Base-by-base conservation (phyloP, 1,140 invertebrate genomes). In the Eupeodes corollae region DNA sequence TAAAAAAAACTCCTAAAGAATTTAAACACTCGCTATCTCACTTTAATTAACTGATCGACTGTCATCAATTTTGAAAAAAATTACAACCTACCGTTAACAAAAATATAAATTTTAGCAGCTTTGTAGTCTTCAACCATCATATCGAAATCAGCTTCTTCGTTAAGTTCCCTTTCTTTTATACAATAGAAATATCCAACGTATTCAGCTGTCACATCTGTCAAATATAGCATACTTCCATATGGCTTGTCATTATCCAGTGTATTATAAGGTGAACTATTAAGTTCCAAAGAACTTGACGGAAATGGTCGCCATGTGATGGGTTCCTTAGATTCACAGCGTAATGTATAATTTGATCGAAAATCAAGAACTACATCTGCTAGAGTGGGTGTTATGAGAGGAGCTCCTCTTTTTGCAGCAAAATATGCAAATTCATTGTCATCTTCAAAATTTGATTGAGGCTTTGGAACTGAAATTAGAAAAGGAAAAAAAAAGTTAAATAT, bases 141-240 rank as follows among this genome's bases (percentile, higher is more conserved):
- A 30, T 69, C 51, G 3, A 65, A 45, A 14, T 69, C 43, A 11
- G 56, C 58, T 42, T 59, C 66, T 2, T 52, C 53, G 52, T 54
- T 40, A 62, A 54, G 44, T 63, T 54, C 71, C 6, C 52, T 49
- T 8, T 45, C 52, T 46, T 75, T 74, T 13, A 61, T 54, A 54
- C 78, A 83, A 42, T 75, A 77, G 48, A 81, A 82, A 58, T 73
- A 78, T 16, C 78, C 78, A 11, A 80, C 76, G 43, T 79, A 58
- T 13, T 61, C 61, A 6, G 62, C 58, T 32, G 65, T 57, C 2
- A 76, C 69, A 37, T 72, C 64, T 15, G 54, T 52, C 3, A 78
- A 48, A 31, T 69, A 51, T 19, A 78, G 54, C 5, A 49, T 58
- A 12, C 67, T 58, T 40, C 68, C 68, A 53, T 63, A 70, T 18